These are phyloP conservation scores for Bruchidius siliquastri DNA, from an alignment of 2,888 invertebrate genomes.

Conservation along the genomic window DNA sequence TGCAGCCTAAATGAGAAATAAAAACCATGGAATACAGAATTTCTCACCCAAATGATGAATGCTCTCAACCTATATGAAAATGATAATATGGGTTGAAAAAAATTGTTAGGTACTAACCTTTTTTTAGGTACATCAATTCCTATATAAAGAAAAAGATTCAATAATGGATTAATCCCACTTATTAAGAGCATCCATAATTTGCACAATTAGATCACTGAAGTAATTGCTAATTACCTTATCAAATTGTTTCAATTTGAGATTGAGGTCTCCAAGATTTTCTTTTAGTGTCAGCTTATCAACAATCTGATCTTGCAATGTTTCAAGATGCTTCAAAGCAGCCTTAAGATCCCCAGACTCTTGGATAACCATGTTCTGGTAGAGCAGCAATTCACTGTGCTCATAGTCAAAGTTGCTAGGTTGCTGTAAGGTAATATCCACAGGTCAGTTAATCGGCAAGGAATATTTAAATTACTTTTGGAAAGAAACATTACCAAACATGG, in stretches of 20 bases:
- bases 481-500: too few species aligned
- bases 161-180: too few species aligned
- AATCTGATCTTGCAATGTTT: conserved; percentile 83
- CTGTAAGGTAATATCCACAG: conserved; percentile 9
- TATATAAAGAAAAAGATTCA: too few species aligned
- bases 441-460: too few species aligned
- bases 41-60: neutral
- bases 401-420: conserved; percentile 67
- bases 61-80: too few species aligned
- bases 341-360: conserved; percentile 87
- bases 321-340: conserved; percentile 83
- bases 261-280: conserved; percentile 83
- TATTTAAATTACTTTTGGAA: too few species aligned
- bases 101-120: too few species aligned
- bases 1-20: conserved; percentile 53
- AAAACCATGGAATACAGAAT: neutral
- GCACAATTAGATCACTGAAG: too few species aligned
- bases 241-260: conserved; percentile 61
- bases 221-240: conserved; percentile 42
- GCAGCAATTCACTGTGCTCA: conserved; percentile 93
- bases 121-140: too few species aligned
- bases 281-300: conserved; percentile 89
- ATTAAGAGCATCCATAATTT: too few species aligned
- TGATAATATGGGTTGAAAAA: too few species aligned
- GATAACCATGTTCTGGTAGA: conserved; percentile 96